Base-by-base conservation (phyloP, 2,797 vertebrate species). In the Distichodus sexfasciatus region DNA sequence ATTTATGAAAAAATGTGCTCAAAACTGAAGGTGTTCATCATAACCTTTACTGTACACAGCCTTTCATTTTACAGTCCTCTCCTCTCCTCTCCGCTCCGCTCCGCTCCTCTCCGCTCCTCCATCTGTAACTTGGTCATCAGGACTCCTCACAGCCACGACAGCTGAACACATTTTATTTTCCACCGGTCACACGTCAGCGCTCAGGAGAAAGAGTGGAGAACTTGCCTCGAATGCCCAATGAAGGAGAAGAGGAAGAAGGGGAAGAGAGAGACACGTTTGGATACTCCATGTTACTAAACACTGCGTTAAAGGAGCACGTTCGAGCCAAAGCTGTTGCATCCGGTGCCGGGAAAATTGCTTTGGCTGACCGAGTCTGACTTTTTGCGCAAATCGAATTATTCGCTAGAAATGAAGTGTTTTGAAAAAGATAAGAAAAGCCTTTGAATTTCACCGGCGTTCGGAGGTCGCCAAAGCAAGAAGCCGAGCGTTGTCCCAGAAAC, bases 341-440 rank as follows among this genome's bases (percentile, higher is more conserved):
- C n/a, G n/a, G n/a, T n/a, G n/a, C n/a, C n/a, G n/a, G n/a, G 46
- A 6, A 69, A 60, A 69, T 31, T 29, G 35, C 67, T 24, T 35
- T 19, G 2, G 14, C 24, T 41, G 33, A 14, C 17, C 4, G 29
- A 17, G 24, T 12, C 17, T 38, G 46, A n/a, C 2, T 38, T 46
- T 53, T 40, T 36, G 43, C 43, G 31, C 23, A n/a, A 50, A 69
- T 53, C 48, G 29, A 54, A 63, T 70, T 54, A 63, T 46, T 70
- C 50, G 19, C 4, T 26, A 24, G 46, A 53, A 61, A 51, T 33
- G 7, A 51, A 11, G 14, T 44, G 26, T 50, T 33, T 59, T 43
- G 14, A 43, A 4, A 26, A 31, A 70, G 11, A 62, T 46, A 55
- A 62, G 44, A 6, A 41, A 54, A 3, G 2, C 66, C 38, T 41